Conservation (phyloP, 2,888 invertebrate genomes). For the Coleophora deauratella region DNA sequence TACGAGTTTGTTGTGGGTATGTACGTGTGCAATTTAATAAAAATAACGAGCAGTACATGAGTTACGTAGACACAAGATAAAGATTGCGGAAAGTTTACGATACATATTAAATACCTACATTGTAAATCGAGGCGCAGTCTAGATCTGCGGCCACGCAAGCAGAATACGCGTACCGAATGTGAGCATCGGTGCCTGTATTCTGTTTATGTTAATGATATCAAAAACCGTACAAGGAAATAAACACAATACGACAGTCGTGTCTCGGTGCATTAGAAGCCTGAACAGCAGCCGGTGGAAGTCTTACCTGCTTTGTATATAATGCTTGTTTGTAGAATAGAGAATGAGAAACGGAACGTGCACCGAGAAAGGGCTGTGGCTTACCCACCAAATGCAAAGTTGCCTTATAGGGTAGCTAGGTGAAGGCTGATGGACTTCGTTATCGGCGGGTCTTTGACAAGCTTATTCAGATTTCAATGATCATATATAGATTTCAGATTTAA, state of each 20-base stretch:
- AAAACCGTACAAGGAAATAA: conserved; percentile 67
- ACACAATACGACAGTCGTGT: conserved; percentile 69
- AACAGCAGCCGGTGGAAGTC: conserved; percentile 55
- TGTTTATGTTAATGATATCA: conserved; percentile 68
- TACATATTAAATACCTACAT: no score
- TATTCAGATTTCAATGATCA: no score
- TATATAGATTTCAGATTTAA: no score
- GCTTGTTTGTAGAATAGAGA: conserved; percentile 64
- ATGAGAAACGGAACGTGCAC: conserved; percentile 56
- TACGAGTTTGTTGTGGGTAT: no score
- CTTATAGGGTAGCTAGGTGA: conserved; percentile 47
- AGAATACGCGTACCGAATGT: conserved; percentile 50
- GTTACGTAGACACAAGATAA: no score
- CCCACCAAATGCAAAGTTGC: conserved; percentile 36
- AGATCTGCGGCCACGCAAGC: conserved; percentile 8
- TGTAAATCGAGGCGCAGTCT: conserved; percentile 1
- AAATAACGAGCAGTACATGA: no score
- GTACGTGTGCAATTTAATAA: no score
- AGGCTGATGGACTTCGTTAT: conserved; percentile 54
- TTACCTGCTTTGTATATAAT: conserved; percentile 66
- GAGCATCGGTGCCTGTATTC: conserved; percentile 49
- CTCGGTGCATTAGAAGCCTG: conserved; percentile 61
- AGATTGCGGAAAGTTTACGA: no score
- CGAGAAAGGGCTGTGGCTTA: conserved; percentile 59
- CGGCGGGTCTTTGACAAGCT: conserved; percentile 17